Base-by-base conservation (phyloP, 35 echinoderm and acorn worm species). In the Ophiothrix spiculata region DNA sequence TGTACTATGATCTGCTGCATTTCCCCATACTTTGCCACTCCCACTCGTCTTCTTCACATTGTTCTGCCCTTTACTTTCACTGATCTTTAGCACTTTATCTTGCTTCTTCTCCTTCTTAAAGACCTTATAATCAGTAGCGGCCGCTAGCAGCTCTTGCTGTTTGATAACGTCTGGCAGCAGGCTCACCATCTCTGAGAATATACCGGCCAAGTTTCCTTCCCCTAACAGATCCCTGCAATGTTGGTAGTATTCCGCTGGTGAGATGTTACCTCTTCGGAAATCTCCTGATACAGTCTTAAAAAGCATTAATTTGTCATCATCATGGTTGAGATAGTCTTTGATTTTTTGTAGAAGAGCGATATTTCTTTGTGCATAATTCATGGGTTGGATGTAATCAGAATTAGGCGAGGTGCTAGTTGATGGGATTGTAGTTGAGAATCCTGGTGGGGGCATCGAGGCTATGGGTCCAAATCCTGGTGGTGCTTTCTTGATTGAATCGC, bases 151-250 rank as follows among this genome's bases (percentile, higher is more conserved):
- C 38, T 98, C 95, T 56, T 99, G 96, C 56, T 99, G 96, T 38
- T 94, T 94, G 33, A 73, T 64, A 0, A 84, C 33, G 36, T 94
- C 92, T 32, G 96, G 89, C 31, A 94, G 87, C 23, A 99, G 84
- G 35, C 88, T 88, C n/a, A 99, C 96, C 23, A 99, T 81, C 69
- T 99, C 96, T 14, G 83, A 36, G 46, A 99, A 99, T 33, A 99
- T 86, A 35, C 75, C 86, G 8, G 40, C 77, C 79, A 99, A 93
- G 45, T 94, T 89, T 21, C n/a, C n/a, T 88, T 77, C 37, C 81
- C 83, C 87, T n/a, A 94, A 56, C 31, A 91, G 75, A 4, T 81
- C 38, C 32, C 64, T 56, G 69, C 96, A 94, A 32, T 87, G 75
- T 21, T 80, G 41, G 77, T 94, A 99, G 39, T 94, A 99, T 21